phyloP scores from a whole-genome alignment of 1,140 invertebrate species.

The Sesamia nonagrioides region DNA sequence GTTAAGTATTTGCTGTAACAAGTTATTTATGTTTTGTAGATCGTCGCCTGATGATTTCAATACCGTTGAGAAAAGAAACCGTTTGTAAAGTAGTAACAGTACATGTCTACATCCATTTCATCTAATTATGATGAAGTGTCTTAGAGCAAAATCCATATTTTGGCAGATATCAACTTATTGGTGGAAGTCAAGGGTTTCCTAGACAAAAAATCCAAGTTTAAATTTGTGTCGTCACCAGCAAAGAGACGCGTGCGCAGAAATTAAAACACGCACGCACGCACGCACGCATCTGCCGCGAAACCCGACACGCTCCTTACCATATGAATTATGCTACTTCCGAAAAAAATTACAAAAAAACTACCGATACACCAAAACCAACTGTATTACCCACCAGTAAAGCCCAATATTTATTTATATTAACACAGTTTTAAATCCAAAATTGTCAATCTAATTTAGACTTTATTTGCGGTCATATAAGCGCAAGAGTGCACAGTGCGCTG shows the following conservation, averaged over 20 bases:
- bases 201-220: slow-evolving; percentile 45
- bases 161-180: slow-evolving; percentile 20
- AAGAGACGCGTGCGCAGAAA: slow-evolving; percentile 74
- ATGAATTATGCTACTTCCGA: slow-evolving; percentile 79
- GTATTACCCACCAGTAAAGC: slow-evolving; percentile 48
- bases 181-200: slow-evolving; percentile 6
- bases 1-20: too few relatives aligned
- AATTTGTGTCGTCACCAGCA: slow-evolving; percentile 32
- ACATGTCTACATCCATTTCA: too few relatives aligned
- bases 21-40: too few relatives aligned
- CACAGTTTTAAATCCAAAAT: background rate
- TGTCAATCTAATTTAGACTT: slow-evolving; percentile 49
- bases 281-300: slow-evolving; percentile 80
- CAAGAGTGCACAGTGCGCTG: slow-evolving; percentile 47
- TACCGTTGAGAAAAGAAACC: too few relatives aligned
- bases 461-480: slow-evolving; percentile 28
- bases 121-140: background rate
- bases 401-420: slow-evolving; percentile 40
- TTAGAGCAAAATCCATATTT: background rate
- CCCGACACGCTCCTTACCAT: slow-evolving; percentile 81
- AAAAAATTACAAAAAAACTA: slow-evolving; percentile 64
- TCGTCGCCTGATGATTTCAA: too few relatives aligned
- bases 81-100: too few relatives aligned
- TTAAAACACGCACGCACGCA: slow-evolving; percentile 62
- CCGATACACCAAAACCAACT: slow-evolving; percentile 56